phyloP scores from a whole-genome alignment of 2,888 invertebrate species.

The Anthophora plumipes region DNA sequence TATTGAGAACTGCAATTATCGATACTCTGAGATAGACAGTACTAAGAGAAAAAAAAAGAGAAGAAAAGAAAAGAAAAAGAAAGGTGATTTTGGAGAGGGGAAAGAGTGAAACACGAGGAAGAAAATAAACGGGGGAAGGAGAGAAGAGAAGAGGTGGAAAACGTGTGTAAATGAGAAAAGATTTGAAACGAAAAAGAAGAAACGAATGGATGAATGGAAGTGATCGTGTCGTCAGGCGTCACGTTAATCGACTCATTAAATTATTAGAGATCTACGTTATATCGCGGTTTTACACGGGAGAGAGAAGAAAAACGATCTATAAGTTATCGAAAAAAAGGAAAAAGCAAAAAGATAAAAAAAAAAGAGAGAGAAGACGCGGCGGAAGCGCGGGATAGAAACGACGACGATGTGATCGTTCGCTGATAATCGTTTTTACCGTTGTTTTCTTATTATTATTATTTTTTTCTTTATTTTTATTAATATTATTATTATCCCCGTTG shows the following conservation, averaged over 20 bases:
- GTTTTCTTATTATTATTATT: constrained; percentile 28
- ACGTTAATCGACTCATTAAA: constrained; percentile 82
- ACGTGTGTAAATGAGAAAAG: neutral
- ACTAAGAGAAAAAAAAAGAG: constrained; percentile 60
- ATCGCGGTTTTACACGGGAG: too few relatives aligned
- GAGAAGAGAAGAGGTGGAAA: too few relatives aligned
- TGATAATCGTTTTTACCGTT: constrained; percentile 56
- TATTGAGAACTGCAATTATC: constrained; percentile 82
- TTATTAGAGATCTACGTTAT: constrained; percentile 78
- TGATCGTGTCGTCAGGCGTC: constrained; percentile 76
- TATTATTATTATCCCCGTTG: constrained; percentile 39
- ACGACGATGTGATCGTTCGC: constrained; percentile 67
- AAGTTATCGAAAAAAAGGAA: constrained; percentile 53
- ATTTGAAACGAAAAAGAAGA: neutral
- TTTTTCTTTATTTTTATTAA: constrained; percentile 22
- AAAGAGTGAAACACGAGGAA: neutral
- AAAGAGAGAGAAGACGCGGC: constrained; percentile 18
- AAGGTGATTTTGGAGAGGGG: too few relatives aligned
- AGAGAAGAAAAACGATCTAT: too few relatives aligned
- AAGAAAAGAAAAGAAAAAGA: constrained; percentile 2
- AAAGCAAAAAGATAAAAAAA: constrained; percentile 37
- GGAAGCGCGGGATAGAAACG: constrained; percentile 28
- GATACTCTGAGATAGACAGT: constrained; percentile 81
- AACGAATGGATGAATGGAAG: constrained; percentile 36
- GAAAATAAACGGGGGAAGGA: neutral